Base-by-base conservation (phyloP, 2,113 vertebrate genomes). In the Corythornis vintsioides region DNA sequence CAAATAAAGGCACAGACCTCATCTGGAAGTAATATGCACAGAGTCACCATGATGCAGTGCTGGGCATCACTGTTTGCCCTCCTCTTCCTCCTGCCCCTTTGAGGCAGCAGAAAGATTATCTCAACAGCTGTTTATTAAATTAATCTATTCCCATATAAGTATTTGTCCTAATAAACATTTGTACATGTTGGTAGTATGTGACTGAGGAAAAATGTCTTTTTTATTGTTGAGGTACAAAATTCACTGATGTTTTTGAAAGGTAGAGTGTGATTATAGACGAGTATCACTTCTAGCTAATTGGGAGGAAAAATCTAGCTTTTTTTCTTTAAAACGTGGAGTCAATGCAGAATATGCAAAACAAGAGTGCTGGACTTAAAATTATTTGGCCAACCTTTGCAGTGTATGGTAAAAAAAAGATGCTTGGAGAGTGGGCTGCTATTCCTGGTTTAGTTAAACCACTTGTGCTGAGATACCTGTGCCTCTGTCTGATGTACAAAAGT, bases 381-480 rank as follows among this genome's bases (percentile, higher is more conserved):
- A 43, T 74, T 82, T n/a, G 9, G 71, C 64, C 52, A 85, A 9
- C n/a, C 33, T 95, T 91, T 92, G 38, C 33, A 57, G 29, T 28
- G 29, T 74, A 74, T 92, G 91, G 70, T 89, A 88, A 96, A 96
- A 96, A 96, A 80, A 91, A 96, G 91, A 92, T 91, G 67, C 52
- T 66, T 74, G 47, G 67, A 87, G 52, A 56, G n/a, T n/a, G 53
- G 56, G 38, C 60, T 93, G 74, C 55, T 90, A 89, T 89, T 93
- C 56, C 47, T 71, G 6, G 82, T 88, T 59, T 70, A 78, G 81
- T 78, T 91, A 33, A 87, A 89, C 28, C 33, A 43, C 38, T 90
- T 15, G 8, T 83, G 21, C 48, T 72, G n/a, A 25, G 70, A 50
- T 94, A 94, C 53, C 77, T 88, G 7, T 91, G 59, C 47, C 71